These are phyloP conservation scores for Crambe crambe DNA, from an alignment of 37 sponge, comb jelly and placozoan genomes.

Conservation along the genomic window DNA sequence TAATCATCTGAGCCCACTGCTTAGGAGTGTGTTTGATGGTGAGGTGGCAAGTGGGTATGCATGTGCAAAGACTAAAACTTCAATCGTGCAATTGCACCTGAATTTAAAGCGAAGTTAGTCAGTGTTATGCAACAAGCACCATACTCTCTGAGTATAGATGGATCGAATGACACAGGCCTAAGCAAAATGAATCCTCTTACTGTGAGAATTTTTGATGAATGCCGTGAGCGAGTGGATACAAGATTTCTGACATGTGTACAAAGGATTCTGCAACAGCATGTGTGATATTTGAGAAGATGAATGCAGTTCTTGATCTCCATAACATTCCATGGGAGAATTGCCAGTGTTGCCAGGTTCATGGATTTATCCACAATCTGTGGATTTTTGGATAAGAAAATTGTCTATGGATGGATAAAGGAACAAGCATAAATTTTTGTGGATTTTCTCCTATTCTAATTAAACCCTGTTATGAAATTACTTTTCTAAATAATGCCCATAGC, in stretches of 20 bases:
- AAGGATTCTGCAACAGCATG: conserved; percentile 44
- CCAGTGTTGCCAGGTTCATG: conserved; percentile 56
- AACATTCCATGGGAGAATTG: conserved; percentile 52
- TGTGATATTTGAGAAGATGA: conserved; percentile 48
- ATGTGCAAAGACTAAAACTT: conserved; percentile 58
- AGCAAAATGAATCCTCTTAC: conserved; percentile 62
- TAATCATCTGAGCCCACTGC: conserved; percentile 56
- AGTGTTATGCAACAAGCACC: conserved; percentile 28
- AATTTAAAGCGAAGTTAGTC: conserved; percentile 21
- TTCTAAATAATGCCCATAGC: not conserved
- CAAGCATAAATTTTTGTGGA: not conserved
- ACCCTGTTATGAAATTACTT: not conserved
- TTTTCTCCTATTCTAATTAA: not conserved
- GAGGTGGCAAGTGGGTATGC: conserved; percentile 43
- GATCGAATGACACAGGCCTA: conserved; percentile 58
- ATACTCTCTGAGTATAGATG: conserved; percentile 45
- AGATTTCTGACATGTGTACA: conserved; percentile 61
- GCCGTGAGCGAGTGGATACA: conserved; percentile 20
- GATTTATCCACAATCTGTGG: conserved; percentile 42
- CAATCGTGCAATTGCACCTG: conserved; percentile 49
- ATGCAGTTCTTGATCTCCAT: conserved; percentile 19
- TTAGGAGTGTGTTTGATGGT: conserved; percentile 39
- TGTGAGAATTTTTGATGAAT: conserved; percentile 42
- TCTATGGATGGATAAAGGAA: conserved; percentile 7
- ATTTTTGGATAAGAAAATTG: too few relatives aligned